phyloP scores from a whole-genome alignment of 2,113 vertebrate genomes.

The Numenius arquata region DNA sequence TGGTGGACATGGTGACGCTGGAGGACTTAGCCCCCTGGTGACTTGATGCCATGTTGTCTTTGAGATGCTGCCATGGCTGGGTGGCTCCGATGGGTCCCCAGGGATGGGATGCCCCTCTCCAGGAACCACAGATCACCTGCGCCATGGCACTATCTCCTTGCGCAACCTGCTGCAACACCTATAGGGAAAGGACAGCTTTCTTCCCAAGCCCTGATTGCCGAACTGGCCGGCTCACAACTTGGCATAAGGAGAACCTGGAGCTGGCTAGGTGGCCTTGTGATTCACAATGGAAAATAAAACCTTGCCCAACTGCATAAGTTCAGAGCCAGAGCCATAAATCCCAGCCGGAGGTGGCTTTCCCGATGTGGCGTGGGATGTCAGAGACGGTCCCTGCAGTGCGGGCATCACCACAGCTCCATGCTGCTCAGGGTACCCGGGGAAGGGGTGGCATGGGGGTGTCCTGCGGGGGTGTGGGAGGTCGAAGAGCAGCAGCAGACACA shows the following conservation, averaged over 20 bases:
- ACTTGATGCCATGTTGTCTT: neutral
- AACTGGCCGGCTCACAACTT: neutral
- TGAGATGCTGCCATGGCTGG: neutral
- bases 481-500: neutral
- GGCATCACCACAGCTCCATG: rapidly evolving
- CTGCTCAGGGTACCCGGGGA: rapidly evolving
- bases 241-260: neutral
- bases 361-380: rapidly evolving
- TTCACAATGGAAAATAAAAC: neutral
- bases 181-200: neutral
- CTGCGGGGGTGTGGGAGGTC: neutral
- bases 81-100: rapidly evolving
- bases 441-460: rapidly evolving
- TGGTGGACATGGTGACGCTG: rapidly evolving
- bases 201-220: neutral
- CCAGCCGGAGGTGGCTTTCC: neutral
- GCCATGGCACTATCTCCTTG: neutral
- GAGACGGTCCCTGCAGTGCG: rapidly evolving
- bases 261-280: slow-evolving; percentile 38
- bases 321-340: neutral
- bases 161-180: neutral
- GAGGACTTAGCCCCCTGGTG: neutral
- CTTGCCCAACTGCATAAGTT: neutral
- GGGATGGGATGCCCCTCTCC: neutral
- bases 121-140: neutral